Evolutionary conservation across 2,113 vertebrate species (phyloP).

Genomic region (Tachuris rubrigastra): DNA sequence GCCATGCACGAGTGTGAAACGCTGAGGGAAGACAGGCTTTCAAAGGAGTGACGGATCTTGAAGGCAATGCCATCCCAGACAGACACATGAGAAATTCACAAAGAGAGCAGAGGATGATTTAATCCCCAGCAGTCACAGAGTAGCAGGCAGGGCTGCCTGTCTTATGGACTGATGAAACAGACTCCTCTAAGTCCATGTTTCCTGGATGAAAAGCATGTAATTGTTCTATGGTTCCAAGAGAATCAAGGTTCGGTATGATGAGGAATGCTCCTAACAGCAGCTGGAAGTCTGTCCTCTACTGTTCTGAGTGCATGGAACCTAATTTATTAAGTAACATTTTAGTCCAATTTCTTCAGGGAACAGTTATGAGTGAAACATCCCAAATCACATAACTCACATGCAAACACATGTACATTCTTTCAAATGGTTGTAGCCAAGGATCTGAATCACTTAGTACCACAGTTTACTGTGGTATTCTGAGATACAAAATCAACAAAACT

Average conservation of each 20-base stretch:
- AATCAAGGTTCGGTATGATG: accelerated
- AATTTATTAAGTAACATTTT: neutral
- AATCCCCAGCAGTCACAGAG: neutral
- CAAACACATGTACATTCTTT: neutral
- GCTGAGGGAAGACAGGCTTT: neutral
- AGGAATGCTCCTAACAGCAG: neutral
- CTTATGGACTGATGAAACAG: neutral
- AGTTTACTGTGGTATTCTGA: neutral
- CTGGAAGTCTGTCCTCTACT: neutral
- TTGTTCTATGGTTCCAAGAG: neutral
- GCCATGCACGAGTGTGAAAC: neutral
- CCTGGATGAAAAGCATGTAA: neutral
- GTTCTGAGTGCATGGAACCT: neutral
- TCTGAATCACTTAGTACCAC: neutral
- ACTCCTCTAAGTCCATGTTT: neutral
- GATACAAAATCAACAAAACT: neutral
- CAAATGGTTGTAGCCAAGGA: neutral
- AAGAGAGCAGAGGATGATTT: neutral
- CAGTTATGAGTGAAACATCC: neutral
- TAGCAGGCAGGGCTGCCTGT: neutral
- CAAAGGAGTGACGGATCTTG: neutral
- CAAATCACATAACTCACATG: accelerated
- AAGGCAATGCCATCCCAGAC: neutral
- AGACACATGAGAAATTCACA: neutral
- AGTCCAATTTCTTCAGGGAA: neutral